Percentiles rank a stretch among this genome's conserved stretches.
These are phyloP conservation scores for Archips xylosteana DNA, from an alignment of 2,888 invertebrate genomes.

Conservation along the genomic window DNA sequence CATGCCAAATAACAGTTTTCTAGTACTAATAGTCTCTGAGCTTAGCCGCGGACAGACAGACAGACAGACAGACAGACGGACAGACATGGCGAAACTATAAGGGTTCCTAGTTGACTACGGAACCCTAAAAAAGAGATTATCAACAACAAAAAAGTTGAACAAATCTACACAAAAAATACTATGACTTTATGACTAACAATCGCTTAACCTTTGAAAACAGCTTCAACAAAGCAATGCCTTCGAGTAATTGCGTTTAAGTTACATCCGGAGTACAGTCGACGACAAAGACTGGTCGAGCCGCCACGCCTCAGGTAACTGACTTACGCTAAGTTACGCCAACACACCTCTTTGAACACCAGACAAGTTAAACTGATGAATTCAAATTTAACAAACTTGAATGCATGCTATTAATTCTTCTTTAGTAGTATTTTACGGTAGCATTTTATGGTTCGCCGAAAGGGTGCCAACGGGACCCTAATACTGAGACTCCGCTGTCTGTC, in stretches of 20 bases:
- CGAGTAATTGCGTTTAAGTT: background rate
- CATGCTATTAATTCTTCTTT: too few species aligned
- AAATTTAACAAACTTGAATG: background rate
- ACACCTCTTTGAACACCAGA: constrained; percentile 12
- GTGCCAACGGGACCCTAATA: too few species aligned
- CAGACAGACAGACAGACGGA: too few species aligned
- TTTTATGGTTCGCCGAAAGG: too few species aligned
- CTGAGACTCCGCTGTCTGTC: too few species aligned
- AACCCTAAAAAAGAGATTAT: too few species aligned
- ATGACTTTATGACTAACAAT: background rate
- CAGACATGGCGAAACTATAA: too few species aligned
- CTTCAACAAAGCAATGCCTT: constrained; percentile 8
- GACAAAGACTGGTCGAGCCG: constrained; percentile 3
- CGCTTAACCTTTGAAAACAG: background rate
- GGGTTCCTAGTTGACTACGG: too few species aligned
- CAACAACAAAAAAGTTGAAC: background rate
- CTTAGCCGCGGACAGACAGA: too few species aligned
- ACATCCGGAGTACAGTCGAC: constrained; percentile 14
- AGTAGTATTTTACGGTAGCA: too few species aligned
- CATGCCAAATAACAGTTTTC: too few species aligned
- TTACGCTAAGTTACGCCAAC: constrained; percentile 10
- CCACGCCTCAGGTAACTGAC: constrained; percentile 24
- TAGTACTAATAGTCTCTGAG: too few species aligned
- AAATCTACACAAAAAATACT: background rate
- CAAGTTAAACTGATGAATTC: background rate